Conservation (phyloP, 2,797 vertebrate species). For the Antennarius maculatus region DNA sequence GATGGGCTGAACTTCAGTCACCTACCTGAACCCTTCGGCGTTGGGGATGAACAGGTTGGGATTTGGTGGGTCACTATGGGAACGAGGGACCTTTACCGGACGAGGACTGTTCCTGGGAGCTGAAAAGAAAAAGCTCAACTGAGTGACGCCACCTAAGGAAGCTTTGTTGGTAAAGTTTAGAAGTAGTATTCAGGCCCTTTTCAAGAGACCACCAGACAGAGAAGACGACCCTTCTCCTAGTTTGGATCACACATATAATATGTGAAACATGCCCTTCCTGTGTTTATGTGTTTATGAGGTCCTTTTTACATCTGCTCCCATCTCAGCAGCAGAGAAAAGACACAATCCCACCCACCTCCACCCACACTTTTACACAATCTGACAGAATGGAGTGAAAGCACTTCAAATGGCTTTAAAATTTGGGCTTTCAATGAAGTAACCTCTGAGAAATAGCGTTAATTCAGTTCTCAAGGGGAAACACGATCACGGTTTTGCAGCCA, state of each 20-base stretch:
- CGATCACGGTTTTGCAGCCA: not conserved
- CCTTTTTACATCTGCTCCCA: no score
- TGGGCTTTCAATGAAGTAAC: not conserved
- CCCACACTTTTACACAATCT: no score
- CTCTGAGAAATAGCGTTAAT: not conserved
- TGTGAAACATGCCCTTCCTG: no score
- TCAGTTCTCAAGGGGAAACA: not conserved
- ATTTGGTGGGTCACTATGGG: conserved; percentile 97
- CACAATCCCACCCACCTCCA: no score
- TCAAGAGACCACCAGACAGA: not conserved
- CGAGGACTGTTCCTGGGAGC: conserved; percentile 94
- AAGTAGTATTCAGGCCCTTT: not conserved
- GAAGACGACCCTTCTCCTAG: no score
- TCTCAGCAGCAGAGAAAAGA: no score
- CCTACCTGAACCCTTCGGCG: conserved; percentile 94
- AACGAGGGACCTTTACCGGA: conserved; percentile 96
- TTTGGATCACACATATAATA: no score
- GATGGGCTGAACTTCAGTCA: not conserved
- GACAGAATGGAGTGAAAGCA: no score
- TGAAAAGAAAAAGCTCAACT: conserved; percentile 59
- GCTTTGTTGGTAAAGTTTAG: not conserved
- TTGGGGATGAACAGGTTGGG: conserved; percentile 95
- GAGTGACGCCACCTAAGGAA: not conserved
- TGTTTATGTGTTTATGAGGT: no score
- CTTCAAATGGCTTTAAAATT: no score